A percentile compares a stretch with the other conserved stretches of the same genome.
These are phyloP conservation scores for Pangasius krempfi DNA, from an alignment of 2,797 vertebrate genomes.

Conservation along the genomic window DNA sequence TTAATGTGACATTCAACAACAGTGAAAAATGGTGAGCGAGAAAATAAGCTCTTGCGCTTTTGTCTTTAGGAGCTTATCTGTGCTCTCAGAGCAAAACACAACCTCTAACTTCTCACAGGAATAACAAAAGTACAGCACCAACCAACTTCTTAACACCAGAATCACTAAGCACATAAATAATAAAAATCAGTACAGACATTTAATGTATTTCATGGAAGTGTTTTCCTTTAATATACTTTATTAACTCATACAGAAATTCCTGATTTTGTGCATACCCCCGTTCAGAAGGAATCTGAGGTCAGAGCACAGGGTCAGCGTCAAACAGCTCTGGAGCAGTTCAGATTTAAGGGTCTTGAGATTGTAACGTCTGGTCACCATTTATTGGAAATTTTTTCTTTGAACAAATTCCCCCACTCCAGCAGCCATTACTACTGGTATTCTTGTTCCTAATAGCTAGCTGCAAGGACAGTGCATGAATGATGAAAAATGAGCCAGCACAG, in stretches of 20 bases:
- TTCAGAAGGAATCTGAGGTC: neutral
- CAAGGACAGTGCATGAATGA: neutral
- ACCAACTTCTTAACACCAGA: neutral
- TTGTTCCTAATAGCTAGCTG: neutral
- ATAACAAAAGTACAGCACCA: neutral
- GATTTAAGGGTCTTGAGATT: neutral
- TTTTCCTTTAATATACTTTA: neutral
- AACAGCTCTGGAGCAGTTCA: neutral
- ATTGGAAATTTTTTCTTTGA: neutral
- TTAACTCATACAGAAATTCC: neutral
- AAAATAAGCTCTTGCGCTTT: neutral
- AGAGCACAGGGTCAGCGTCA: neutral
- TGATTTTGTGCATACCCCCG: neutral
- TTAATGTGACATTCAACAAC: neutral
- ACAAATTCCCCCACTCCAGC: neutral
- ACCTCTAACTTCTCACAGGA: neutral
- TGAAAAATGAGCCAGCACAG: neutral
- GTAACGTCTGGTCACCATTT: neutral
- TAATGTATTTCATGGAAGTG: neutral
- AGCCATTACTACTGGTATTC: neutral
- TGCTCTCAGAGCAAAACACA: neutral
- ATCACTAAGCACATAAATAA: neutral
- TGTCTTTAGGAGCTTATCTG: neutral
- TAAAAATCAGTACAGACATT: neutral
- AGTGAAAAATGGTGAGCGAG: neutral